A percentile compares a stretch with the other conserved stretches of the same genome.
Evolutionary conservation across 2,113 vertebrate genomes (phyloP).

Genomic region (Macroglossus sobrinus): DNA sequence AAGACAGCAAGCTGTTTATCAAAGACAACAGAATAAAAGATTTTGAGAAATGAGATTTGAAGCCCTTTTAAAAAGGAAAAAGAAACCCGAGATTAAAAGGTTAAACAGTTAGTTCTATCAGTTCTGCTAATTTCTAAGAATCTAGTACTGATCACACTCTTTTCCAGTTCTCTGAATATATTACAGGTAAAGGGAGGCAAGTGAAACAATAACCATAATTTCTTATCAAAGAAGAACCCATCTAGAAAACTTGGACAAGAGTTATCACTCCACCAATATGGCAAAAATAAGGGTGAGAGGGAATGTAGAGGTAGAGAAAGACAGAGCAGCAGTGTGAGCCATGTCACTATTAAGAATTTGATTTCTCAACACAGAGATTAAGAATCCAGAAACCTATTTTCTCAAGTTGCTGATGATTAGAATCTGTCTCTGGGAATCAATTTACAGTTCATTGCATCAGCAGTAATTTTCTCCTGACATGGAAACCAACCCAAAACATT

Average conservation of each 20-base stretch:
- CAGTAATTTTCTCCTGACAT: background rate
- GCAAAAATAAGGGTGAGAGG: background rate
- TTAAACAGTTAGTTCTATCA: background rate
- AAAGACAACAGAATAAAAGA: background rate
- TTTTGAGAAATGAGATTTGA: background rate
- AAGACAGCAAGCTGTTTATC: background rate
- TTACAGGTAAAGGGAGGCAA: background rate
- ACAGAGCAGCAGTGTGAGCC: no score
- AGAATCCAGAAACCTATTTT: background rate
- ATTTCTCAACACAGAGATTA: background rate
- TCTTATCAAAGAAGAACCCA: background rate
- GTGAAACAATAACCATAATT: background rate
- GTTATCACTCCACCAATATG: background rate
- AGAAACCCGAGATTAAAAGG: background rate
- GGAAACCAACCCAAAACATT: background rate
- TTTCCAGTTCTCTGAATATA: background rate
- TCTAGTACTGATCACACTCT: background rate
- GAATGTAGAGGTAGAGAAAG: background rate
- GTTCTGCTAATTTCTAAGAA: background rate
- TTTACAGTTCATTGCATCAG: background rate
- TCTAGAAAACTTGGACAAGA: background rate
- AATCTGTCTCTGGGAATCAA: background rate
- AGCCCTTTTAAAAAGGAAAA: background rate
- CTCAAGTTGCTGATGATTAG: background rate
- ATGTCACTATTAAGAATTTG: background rate